Base-by-base conservation (phyloP, 2,797 vertebrate genomes). In the Labroides dimidiatus region DNA sequence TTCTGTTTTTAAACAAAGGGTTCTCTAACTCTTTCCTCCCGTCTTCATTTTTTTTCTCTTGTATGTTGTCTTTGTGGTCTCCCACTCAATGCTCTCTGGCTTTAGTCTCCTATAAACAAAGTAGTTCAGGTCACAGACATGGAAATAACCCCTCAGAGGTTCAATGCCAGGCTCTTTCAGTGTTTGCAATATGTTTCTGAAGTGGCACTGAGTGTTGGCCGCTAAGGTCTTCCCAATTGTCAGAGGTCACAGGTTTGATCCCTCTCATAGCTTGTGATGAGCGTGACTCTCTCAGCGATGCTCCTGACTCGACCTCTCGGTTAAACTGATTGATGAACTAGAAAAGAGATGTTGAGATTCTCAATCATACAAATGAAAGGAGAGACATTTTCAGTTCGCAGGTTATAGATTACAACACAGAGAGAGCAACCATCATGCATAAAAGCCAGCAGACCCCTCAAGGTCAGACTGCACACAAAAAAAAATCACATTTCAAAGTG, bases 201-300 rank as follows among this genome's bases (percentile, higher is more conserved):
- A 61, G 67, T 65, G 56, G 15, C 69, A 41, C 55, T 45, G 70
- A 77, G 62, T 68, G 59, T 67, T 60, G 64, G 55, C 20, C 10
- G 48, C 81, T 69, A 53, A 72, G 75, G 69, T 53, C 64, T 33
- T 64, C 66, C 52, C 55, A 37, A 23, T 79, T 66, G 74, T 76
- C 64, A 65, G 47, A 41, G 64, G 80, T 78, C 55, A 77, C 71
- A 86, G 71, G 61, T 81, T 78, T 69, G 69, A 83, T 69, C 72
- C 58, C 61, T 68, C 60, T 75, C 66, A 65, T 66, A 75, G 68
- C 36, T 43, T 50, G 16, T 64, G 60, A 57, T 65, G 58, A 69
- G 37, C 41, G 67, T 43, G n/a, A 65, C 71, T 68, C 60, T 56
- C 58, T 51, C 27, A 62, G 27, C 70, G 63, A 74, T 20, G 54